Conservation (phyloP, 2,888 invertebrate genomes). For the Rhopalosiphum nymphaeae region DNA sequence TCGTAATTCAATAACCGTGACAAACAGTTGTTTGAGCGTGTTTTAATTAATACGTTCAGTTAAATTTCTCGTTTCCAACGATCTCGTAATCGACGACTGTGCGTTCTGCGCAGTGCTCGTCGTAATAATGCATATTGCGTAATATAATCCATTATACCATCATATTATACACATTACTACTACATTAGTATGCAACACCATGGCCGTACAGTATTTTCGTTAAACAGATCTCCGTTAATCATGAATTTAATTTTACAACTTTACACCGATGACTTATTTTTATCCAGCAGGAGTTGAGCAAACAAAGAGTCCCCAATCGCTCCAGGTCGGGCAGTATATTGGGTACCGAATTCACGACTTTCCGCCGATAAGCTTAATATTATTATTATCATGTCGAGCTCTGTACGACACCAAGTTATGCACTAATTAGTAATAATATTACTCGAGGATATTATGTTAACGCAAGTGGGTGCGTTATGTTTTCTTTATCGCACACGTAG, state of each 20-base stretch:
- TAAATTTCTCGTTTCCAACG: not conserved
- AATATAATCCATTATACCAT: not conserved
- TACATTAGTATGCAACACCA: not conserved
- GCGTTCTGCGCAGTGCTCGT: not conserved
- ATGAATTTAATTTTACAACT: not conserved
- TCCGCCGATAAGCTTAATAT: not conserved
- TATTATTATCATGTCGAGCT: not conserved
- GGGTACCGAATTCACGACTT: not conserved
- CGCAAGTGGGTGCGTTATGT: not conserved
- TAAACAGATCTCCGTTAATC: not conserved
- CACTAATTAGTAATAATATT: not conserved
- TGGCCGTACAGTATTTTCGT: not conserved
- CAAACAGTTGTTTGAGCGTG: not conserved
- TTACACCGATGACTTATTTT: not conserved
- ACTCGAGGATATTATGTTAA: not conserved
- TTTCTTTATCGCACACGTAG: not conserved
- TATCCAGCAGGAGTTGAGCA: not conserved
- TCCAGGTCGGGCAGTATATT: not conserved
- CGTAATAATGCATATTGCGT: not conserved
- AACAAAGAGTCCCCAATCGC: not conserved
- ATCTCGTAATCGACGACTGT: not conserved
- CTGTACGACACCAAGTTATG: not conserved
- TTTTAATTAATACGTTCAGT: not conserved
- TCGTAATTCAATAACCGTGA: constrained; percentile 33
- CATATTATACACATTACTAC: not conserved